phyloP scores from a whole-genome alignment of 2,888 invertebrate genomes.

The Drosophila prostipennis region DNA sequence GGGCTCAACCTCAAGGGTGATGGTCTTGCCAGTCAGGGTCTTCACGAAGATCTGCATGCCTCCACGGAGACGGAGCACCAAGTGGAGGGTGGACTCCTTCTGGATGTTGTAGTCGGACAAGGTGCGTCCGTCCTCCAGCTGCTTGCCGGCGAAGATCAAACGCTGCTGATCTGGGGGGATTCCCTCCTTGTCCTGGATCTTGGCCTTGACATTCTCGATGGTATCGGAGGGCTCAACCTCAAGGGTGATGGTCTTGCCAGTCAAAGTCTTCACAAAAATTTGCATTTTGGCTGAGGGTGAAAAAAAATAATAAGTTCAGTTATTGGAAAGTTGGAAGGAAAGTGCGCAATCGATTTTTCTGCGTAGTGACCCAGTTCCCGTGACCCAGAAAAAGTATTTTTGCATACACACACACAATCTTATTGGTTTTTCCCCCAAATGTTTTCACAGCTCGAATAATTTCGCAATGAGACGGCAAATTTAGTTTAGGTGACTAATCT shows the following conservation, averaged over 20 bases:
- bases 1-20: conserved; percentile 35
- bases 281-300: conserved; percentile 34
- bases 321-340: neutral
- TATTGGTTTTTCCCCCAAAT: neutral
- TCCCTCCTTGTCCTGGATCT: conserved; percentile 44
- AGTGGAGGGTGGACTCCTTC: conserved; percentile 33
- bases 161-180: conserved; percentile 46
- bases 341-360: conserved; percentile 38
- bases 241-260: conserved; percentile 40
- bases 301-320: neutral
- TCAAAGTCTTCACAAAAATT: conserved; percentile 39
- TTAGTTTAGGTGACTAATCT: conserved; percentile 28
- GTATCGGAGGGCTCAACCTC: conserved; percentile 40
- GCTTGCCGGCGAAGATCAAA: conserved; percentile 42
- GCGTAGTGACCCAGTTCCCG: conserved; percentile 41
- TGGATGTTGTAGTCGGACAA: conserved; percentile 39
- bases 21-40: conserved; percentile 38
- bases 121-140: conserved; percentile 39
- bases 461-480: conserved; percentile 3
- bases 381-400: conserved; percentile 20
- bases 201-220: conserved; percentile 37
- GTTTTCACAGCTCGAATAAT: conserved; percentile 12
- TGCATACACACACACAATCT: conserved; percentile 8
- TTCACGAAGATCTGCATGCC: conserved; percentile 41
- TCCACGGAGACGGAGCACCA: conserved; percentile 37